Evolutionary conservation across 2,113 vertebrate genomes (phyloP), one percentile per base, ranked within the genome.

Genomic region (Trinectes maculatus): DNA sequence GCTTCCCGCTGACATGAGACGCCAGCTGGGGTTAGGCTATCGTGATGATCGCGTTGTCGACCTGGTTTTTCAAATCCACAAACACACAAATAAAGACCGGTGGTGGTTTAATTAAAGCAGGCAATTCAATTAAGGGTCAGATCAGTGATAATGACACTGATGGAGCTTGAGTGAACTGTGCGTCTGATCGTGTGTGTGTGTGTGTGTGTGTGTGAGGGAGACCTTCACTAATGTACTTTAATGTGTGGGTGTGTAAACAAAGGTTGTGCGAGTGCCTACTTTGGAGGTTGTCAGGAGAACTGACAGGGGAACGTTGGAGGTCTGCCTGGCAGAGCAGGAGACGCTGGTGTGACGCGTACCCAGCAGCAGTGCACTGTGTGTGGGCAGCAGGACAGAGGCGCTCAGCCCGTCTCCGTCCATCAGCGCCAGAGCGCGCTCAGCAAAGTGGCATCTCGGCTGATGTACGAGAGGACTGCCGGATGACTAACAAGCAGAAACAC

Each of bases 341-440:
- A 13, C 7, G 40, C 46, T 18, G 52, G 44, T 44, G 51, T 31
- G 57, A 74, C n/a, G 26, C 0, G 1, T 19, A 39, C 22, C 57
- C 51, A 60, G 66, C 71, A 62, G 53, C 24, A 6, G 46, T 39
- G 66, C 36, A 8, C 69, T 80, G 53, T 73, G 80, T 86, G 86
- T 88, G 85, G 74, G 83, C 63, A 79, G 85, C 13, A 40, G 53
- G 49, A 72, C 71, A 7, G 55, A 55, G 31, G 16, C 70, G 68
- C 62, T 68, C 46, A 54, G 80, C 73, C 72, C 26, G 79, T 79
- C 74, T 79, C 63, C 60, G 74, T 82, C 83, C 76, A 83, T 89
- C 83, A 90, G 73, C 34, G 11, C 78, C 44, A 26, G 37, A 62
- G 72, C 52, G 47, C 33, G 63, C 74, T 68, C 69, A 53, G 74